Conservation (phyloP, 2,888 invertebrate species). For the Conops quadrifasciatus region DNA sequence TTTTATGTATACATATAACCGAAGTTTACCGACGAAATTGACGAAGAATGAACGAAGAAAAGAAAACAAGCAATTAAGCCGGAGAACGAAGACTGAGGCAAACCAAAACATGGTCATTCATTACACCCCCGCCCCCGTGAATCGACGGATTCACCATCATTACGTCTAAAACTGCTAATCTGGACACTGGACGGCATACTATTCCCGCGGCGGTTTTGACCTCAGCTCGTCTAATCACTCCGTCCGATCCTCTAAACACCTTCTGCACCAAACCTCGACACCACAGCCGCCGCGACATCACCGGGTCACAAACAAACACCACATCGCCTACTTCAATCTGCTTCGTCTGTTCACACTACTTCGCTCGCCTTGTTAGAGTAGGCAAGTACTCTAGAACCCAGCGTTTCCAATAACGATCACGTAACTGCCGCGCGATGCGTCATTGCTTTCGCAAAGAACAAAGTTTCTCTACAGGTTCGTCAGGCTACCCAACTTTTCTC, state of each 20-base stretch:
- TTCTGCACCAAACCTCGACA: not conserved
- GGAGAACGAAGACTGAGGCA: no score
- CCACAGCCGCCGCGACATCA: not conserved
- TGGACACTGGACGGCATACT: not conserved
- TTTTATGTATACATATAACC: no score
- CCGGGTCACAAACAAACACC: not conserved
- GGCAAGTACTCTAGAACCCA: slow-evolving; percentile 38
- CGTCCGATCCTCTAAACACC: not conserved
- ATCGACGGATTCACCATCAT: not conserved
- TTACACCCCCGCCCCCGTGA: not conserved
- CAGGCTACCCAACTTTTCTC: not conserved
- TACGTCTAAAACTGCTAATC: not conserved
- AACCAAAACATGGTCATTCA: no score
- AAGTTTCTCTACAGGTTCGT: slow-evolving; percentile 7
- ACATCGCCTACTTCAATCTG: not conserved
- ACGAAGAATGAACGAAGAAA: no score
- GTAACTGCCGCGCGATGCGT: slow-evolving; percentile 36
- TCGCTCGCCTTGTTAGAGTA: slow-evolving; percentile 31
- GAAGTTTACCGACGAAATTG: no score
- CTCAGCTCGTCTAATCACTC: not conserved
- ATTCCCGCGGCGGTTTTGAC: not conserved
- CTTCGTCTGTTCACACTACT: not conserved
- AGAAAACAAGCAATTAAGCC: no score
- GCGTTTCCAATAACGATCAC: slow-evolving; percentile 40
- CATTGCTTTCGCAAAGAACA: slow-evolving; percentile 39